phyloP scores from a whole-genome alignment of 2,888 invertebrate species.

The Falcaria lacertinaria region DNA sequence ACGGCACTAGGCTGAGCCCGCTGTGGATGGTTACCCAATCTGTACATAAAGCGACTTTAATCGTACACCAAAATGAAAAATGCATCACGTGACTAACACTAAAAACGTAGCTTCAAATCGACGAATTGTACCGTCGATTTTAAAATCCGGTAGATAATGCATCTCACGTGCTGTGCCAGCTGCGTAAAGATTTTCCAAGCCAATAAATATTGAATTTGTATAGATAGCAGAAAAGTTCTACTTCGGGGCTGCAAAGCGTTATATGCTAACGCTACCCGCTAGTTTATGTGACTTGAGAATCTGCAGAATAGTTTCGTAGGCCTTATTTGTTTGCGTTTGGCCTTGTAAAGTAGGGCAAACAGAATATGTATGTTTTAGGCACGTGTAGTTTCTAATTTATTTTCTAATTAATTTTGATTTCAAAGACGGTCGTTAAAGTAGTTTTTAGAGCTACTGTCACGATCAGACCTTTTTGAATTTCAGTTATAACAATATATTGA shows the following conservation, averaged over 20 bases:
- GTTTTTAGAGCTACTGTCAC: neutral
- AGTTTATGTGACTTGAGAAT: slow-evolving; percentile 1
- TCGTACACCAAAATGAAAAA: neutral
- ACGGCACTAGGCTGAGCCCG: too few relatives aligned
- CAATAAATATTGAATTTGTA: slow-evolving; percentile 11
- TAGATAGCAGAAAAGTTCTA: slow-evolving; percentile 3
- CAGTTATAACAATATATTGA: neutral
- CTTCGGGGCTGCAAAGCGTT: slow-evolving; percentile 2
- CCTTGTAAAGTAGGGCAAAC: neutral
- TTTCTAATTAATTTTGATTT: neutral
- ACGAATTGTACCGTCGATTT: neutral
- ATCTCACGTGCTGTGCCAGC: slow-evolving; percentile 17
- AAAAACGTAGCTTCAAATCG: neutral
- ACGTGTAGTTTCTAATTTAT: neutral
- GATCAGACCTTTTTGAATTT: neutral
- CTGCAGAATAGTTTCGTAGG: neutral
- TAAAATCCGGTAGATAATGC: slow-evolving; percentile 11
- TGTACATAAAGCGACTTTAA: too few relatives aligned
- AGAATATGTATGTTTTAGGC: neutral
- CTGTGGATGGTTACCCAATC: too few relatives aligned
- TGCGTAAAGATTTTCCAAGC: slow-evolving; percentile 13
- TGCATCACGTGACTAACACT: neutral
- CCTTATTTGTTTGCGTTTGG: neutral
- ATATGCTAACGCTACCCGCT: neutral
- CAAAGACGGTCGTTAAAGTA: neutral